Evolutionary conservation across 2,113 vertebrate species (phyloP), one percentile per base, ranked within the genome.

Genomic region (Channa maculata): DNA sequence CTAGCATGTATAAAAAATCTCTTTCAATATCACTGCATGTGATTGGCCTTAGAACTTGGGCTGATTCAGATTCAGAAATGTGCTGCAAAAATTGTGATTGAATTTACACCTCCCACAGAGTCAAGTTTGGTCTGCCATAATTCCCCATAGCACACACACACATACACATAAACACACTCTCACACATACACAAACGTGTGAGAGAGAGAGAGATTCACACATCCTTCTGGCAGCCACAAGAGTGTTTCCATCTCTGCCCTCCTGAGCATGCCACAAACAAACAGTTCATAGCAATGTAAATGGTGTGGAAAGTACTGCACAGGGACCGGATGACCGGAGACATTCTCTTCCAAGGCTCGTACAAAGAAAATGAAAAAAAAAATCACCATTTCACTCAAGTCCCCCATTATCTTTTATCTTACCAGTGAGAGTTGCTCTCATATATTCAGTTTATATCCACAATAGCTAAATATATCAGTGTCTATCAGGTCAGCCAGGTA

Each of bases 61-160:
- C 68, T 82, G 66, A 91, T 89, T 91, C 81, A 74, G 83, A 86
- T 86, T 88, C 82, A 55, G 83, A 85, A 86, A 84, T 82, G 85
- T 71, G 77, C 63, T 61, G 76, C 70, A 66, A 82, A 75, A 77
- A 79, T 2, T 62, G 75, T 88, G 89, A 92, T 90, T 92, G 88
- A 88, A 92, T 93, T 93, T 91, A 92, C 90, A 92, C 91, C 91
- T 92, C 91, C 92, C 85, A 92, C 91, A 71, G 91, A 91, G 91
- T 77, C 85, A 88, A 88, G 90, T 90, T 88, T 82, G 87, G 89
- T 85, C 86, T 84, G 81, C 86, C 87, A 87, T 90, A 86, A 89
- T 90, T 90, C 72, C 82, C 74, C 57, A 48, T 52, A 64, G 69
- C 64, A 48, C 73, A 49, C 71, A 73, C 73, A 58, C 60, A 64